Conservation (phyloP, 2,797 vertebrate species). For the Psittacula echo region DNA sequence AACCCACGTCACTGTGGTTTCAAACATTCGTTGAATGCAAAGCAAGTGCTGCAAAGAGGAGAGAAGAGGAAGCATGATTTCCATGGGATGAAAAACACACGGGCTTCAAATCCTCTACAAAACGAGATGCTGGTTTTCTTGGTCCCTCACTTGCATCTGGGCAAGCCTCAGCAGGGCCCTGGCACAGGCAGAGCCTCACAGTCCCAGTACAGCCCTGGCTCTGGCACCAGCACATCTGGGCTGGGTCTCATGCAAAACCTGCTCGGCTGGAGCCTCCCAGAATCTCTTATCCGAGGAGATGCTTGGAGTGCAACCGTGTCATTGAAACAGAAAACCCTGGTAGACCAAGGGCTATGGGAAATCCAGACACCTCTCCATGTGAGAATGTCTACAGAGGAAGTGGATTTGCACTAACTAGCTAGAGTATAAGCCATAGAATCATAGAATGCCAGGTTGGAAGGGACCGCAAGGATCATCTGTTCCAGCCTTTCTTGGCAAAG, state of each 20-base stretch:
- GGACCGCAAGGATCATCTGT: neutral
- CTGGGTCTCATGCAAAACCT: neutral
- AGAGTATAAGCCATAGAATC: neutral
- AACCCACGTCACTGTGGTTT: neutral
- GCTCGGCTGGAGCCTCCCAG: neutral
- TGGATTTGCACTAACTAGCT: slow-evolving; percentile 24
- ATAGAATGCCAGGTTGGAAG: neutral
- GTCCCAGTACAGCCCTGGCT: neutral
- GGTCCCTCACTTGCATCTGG: neutral
- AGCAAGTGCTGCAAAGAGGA: neutral
- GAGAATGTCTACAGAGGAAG: neutral
- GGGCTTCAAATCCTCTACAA: neutral
- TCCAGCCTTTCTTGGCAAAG: neutral
- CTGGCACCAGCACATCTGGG: fast-evolving
- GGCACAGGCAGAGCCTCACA: fast-evolving
- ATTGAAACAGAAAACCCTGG: neutral
- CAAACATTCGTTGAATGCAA: neutral
- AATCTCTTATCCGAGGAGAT: neutral
- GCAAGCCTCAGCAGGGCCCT: neutral
- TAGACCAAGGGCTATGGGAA: neutral
- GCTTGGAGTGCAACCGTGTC: neutral
- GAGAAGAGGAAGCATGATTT: neutral
- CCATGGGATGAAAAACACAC: neutral
- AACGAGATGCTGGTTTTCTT: neutral
- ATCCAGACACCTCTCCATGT: neutral